phyloP scores from a whole-genome alignment of 2,113 vertebrate genomes.

The Lasiurus cinereus region DNA sequence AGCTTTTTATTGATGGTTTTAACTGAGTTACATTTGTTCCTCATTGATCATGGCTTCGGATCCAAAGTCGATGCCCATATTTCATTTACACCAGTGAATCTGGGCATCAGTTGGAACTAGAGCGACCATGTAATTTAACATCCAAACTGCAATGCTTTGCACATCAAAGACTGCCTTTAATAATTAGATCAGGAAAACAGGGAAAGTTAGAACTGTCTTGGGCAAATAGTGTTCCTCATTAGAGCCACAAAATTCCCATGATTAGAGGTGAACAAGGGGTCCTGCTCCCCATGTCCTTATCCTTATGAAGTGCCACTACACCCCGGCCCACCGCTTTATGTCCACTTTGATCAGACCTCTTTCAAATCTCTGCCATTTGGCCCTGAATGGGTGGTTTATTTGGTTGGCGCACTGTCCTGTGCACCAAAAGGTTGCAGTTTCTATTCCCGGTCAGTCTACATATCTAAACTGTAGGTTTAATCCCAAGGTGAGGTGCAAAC shows the following conservation, averaged over 20 bases:
- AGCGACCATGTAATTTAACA: background rate
- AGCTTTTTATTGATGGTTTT: background rate
- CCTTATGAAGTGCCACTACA: background rate
- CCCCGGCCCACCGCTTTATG: background rate
- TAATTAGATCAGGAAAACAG: constrained; percentile 20
- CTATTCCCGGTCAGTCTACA: background rate
- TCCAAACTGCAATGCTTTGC: constrained; percentile 24
- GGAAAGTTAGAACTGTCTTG: background rate
- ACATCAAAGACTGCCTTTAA: background rate
- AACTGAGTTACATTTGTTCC: background rate
- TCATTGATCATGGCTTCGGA: background rate
- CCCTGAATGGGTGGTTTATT: background rate
- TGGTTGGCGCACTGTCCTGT: background rate
- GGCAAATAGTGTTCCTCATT: background rate
- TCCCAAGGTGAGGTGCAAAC: no score
- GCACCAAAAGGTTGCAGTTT: background rate
- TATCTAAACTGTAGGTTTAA: background rate
- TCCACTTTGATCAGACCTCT: background rate
- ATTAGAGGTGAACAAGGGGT: background rate
- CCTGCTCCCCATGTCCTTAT: background rate
- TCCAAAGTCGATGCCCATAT: background rate
- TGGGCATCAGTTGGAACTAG: background rate
- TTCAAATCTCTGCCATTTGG: background rate
- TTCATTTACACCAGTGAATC: background rate
- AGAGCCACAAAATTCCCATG: background rate